Percentiles rank a stretch among this genome's conserved stretches.
Conservation (phyloP, 2,888 invertebrate genomes). For the Tricholauxania praeusta region DNA sequence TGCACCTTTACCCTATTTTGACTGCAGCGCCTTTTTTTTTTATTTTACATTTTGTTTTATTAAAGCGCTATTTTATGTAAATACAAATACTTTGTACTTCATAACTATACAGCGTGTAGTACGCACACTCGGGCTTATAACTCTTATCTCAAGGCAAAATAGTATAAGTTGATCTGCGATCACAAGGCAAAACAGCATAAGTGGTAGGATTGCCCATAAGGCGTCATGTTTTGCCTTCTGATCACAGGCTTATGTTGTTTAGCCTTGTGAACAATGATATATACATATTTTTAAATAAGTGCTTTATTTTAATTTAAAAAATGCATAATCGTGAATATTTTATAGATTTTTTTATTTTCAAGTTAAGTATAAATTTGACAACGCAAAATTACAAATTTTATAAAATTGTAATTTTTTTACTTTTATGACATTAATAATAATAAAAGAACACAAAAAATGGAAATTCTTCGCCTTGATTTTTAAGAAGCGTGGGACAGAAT, state of each 20-base stretch:
- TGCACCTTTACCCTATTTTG: neutral
- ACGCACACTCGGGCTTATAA: constrained; percentile 22
- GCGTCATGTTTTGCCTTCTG: too few relatives aligned
- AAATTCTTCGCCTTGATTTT: too few relatives aligned
- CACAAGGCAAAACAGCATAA: too few relatives aligned
- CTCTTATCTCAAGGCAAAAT: neutral
- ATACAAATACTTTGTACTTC: constrained; percentile 25
- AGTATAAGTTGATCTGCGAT: too few relatives aligned
- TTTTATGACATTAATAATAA: constrained; percentile 9
- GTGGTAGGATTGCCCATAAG: too few relatives aligned
- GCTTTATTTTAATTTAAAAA: constrained; percentile 16
- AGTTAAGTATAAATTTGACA: constrained; percentile 19
- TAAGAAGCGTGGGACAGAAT: too few relatives aligned
- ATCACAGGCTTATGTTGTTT: too few relatives aligned
- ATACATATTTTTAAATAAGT: neutral
- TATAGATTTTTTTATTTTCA: constrained; percentile 7
- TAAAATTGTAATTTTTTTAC: constrained; percentile 8
- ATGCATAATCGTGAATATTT: constrained; percentile 18
- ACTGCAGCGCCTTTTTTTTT: too few relatives aligned
- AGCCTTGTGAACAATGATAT: too few relatives aligned
- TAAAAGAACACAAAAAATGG: neutral
- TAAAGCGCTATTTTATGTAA: constrained; percentile 12
- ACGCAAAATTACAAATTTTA: constrained; percentile 8
- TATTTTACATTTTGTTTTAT: too few relatives aligned
- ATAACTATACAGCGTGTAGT: neutral